phyloP scores from a whole-genome alignment of 2,797 vertebrate species.

The Danio choprae region DNA sequence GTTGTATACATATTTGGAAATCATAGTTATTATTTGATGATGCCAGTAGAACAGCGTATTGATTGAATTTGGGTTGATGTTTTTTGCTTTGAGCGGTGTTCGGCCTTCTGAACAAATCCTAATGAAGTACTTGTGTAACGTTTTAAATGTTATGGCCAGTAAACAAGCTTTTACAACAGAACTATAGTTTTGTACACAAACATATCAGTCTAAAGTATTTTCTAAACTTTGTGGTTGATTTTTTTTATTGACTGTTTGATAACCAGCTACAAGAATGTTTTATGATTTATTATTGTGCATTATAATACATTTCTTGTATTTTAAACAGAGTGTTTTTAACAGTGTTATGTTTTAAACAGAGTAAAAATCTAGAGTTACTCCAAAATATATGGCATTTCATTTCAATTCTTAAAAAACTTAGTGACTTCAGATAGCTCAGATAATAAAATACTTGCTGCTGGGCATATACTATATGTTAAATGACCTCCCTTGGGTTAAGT shows the following conservation, averaged over 20 bases:
- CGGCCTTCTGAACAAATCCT: conserved; percentile 17
- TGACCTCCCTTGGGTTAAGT: too few species aligned
- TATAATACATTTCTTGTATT: too few species aligned
- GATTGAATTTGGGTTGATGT: not conserved
- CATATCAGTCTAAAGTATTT: conserved; percentile 35
- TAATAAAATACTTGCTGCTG: too few species aligned
- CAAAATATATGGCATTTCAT: too few species aligned
- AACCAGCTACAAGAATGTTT: too few species aligned
- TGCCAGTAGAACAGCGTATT: not conserved
- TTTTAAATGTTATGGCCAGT: conserved; percentile 57
- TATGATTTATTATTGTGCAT: too few species aligned
- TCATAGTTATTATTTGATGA: not conserved
- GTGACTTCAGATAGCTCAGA: too few species aligned
- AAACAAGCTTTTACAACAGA: conserved; percentile 46
- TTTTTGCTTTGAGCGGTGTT: conserved; percentile 35
- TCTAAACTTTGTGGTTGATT: not conserved
- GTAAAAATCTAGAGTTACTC: too few species aligned
- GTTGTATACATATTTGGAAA: not conserved
- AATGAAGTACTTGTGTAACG: conserved; percentile 46
- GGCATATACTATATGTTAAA: too few species aligned
- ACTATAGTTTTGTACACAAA: conserved; percentile 25
- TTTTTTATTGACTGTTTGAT: conserved; percentile 1
- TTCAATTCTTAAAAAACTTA: too few species aligned
- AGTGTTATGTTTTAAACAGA: too few species aligned
- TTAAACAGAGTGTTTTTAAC: too few species aligned